Base-by-base conservation (phyloP, 1,140 invertebrate species). In the Drosophila melanica region DNA sequence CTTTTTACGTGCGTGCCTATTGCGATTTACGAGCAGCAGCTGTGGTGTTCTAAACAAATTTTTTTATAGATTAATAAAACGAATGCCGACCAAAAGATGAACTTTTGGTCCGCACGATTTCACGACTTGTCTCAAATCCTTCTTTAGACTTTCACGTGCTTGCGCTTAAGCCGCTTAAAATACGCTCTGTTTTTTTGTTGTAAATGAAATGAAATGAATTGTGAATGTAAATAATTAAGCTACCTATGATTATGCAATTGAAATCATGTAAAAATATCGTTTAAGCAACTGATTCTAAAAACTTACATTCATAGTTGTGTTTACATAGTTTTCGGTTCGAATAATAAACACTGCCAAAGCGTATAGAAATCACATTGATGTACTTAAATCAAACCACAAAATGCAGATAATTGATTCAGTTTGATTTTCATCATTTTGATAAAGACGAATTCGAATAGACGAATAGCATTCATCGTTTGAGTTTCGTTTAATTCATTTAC, bases 331-430 rank as follows among this genome's bases (percentile, higher is more conserved):
- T 77, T 77, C 64, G 68, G 55, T 89, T 89, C 77, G 84, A 89
- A 89, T 75, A 59, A 84, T 74, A 89, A 89, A 89, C 84, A 89
- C 84, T 89, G 84, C 84, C 84, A 89, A 89, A 77, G 84, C 84
- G 84, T 89, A 89, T 84, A 79, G 85, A 80, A 89, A 89, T 89
- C 84, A 89, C 77, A 66, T 77, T 48, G 77, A 80, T 85, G 60
- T 79, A 64, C 23, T 74, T 48, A 66, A 63, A 75, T 62, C 51
- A 68, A 68, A 63, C 47, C 69, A 53, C 59, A 67, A 58, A 37
- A 41, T 70, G 62, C 64, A 69, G 50, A 58, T 23, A 35, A 35
- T 12, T 51, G n/a, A 14, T 65, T 45, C 9, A 44, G 20, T 37
- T 62, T 33, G 7, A 50, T 53, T 60, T 58, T 45, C 5, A 41